These are phyloP conservation scores for Epinephelus moara DNA, from an alignment of 2,113 vertebrate genomes.

Conservation along the genomic window DNA sequence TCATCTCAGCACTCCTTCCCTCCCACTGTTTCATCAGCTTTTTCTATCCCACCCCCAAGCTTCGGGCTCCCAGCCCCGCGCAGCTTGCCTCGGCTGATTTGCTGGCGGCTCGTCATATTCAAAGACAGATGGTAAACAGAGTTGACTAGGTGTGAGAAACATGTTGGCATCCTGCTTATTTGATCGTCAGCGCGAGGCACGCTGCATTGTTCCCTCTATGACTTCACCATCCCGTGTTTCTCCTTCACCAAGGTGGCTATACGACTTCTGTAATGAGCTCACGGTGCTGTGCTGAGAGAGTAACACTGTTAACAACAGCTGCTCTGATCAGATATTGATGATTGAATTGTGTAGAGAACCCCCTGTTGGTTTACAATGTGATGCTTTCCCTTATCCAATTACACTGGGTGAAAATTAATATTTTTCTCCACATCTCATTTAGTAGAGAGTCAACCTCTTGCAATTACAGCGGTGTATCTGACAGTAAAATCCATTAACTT, in stretches of 20 bases:
- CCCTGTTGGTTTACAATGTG: constrained; percentile 32
- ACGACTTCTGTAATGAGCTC: constrained; percentile 28
- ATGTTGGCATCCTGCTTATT: constrained; percentile 48
- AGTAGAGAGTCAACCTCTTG: constrained; percentile 45
- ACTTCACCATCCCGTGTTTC: constrained; percentile 6
- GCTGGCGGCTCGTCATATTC: constrained; percentile 19
- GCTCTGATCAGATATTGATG: constrained; percentile 61
- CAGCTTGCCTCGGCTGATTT: constrained; percentile 29
- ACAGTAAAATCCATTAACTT: constrained; percentile 64
- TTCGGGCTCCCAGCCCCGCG: neutral
- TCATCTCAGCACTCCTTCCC: constrained; percentile 40
- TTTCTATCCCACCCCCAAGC: neutral
- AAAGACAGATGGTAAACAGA: constrained; percentile 21
- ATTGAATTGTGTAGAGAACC: constrained; percentile 37
- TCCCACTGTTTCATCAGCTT: constrained; percentile 29
- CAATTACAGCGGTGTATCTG: constrained; percentile 51
- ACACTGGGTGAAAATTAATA: constrained; percentile 40
- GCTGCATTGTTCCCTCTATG: constrained; percentile 5
- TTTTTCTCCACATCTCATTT: constrained; percentile 60
- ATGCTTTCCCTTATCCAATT: constrained; percentile 50
- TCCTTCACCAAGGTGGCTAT: constrained; percentile 27
- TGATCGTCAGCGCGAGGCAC: constrained; percentile 3
- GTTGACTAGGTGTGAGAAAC: constrained; percentile 46
- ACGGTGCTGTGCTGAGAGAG: neutral
- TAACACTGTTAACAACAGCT: constrained; percentile 46